Evolutionary conservation across 2,888 invertebrate species (phyloP), one percentile per base, ranked within the genome.

Genomic region (Heterodera filipjevi): DNA sequence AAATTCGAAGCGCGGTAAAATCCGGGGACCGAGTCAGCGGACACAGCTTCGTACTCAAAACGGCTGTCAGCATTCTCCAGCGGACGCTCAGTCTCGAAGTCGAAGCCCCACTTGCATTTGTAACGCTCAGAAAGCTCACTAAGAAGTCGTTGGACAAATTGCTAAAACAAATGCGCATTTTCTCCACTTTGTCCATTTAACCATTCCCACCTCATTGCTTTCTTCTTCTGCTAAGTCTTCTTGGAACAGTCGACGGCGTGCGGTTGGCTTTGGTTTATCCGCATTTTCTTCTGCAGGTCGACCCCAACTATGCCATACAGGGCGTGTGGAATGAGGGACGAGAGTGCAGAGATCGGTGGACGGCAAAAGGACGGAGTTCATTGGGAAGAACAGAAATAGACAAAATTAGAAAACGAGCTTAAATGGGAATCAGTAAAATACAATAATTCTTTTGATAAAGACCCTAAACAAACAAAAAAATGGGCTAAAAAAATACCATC

Each of bases 91-190:
- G 44, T 44, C 22, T 64, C 75, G 66, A 75, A 75, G 46, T 75
- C 75, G 32, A 75, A 75, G 44, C 66, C 64, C 75, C 75, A 75
- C 46, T 75, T 75, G 66, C 59, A 33, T 39, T 53, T 75, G 46
- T 59, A 75, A 64, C 68, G 75, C 46, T 75, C 75, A 32, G 53
- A 53, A 19, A 75, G 68, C 46, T 75, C 75, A 35, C 16, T 32
- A 30, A 75, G 68, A 32, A 49, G 68, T n/a, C 68, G 66, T 16
- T 64, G 66, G 32, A 75, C 75, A 75, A 66, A 75, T 75, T 75
- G 66, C 75, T 75, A 49, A 49, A 49, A 27, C 64, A 75, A 66
- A 32, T 5, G 59, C 27, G 12, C 6, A 59, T 8, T 53, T 27
- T 19, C 8, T 49, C 19, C 49, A 14, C 16, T 19, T 14, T 49